phyloP scores from a whole-genome alignment of 2,797 vertebrate genomes.

The Ispidina picta region DNA sequence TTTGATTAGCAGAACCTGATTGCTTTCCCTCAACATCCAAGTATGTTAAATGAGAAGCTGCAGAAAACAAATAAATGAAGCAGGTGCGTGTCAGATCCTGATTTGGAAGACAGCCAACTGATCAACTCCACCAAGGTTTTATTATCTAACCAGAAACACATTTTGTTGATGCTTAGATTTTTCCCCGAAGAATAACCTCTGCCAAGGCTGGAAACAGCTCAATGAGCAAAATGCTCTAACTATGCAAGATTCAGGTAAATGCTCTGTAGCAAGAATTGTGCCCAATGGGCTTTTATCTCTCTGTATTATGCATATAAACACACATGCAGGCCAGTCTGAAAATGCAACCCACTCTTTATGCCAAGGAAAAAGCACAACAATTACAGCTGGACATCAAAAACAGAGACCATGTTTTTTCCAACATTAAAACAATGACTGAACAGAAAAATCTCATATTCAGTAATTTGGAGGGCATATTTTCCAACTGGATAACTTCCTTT shows the following conservation, averaged over 20 bases:
- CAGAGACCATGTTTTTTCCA: background rate
- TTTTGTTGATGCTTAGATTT: constrained; percentile 73
- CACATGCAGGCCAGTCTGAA: background rate
- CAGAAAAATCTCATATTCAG: background rate
- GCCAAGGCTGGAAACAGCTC: constrained; percentile 62
- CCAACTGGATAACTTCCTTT: background rate
- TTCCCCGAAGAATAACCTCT: constrained; percentile 67
- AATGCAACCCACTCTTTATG: background rate
- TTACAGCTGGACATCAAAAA: background rate
- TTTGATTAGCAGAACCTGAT: constrained; percentile 54
- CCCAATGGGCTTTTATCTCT: background rate
- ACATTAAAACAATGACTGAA: constrained; percentile 6
- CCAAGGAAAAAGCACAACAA: background rate
- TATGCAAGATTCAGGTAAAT: constrained; percentile 32
- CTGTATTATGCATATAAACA: background rate
- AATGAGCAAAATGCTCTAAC: constrained; percentile 34
- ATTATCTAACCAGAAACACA: constrained; percentile 77
- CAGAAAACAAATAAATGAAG: constrained; percentile 63
- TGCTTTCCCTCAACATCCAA: constrained; percentile 53
- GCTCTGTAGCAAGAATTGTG: background rate
- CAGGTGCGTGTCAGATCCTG: constrained; percentile 64
- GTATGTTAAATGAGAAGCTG: constrained; percentile 43
- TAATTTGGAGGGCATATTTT: constrained; percentile 11
- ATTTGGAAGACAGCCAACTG: constrained; percentile 56
- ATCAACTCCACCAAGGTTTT: constrained; percentile 67